Conservation (phyloP, 2,888 invertebrate genomes). For the Chymomyza caudatula region DNA sequence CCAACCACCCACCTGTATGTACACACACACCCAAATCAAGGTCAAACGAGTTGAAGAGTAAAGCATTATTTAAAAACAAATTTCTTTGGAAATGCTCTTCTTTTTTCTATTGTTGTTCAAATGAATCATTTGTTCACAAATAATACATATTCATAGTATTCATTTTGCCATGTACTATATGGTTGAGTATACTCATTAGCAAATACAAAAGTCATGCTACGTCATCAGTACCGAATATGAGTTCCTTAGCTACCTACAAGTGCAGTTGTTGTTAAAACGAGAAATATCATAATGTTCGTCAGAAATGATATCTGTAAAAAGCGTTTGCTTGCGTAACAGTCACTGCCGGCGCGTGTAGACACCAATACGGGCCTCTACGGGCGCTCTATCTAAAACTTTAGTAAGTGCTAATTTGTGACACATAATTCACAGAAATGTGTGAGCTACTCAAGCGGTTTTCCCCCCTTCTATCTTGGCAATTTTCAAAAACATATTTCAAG, state of each 20-base stretch:
- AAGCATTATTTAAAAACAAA: background rate
- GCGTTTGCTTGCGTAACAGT: slow-evolving; percentile 18
- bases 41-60: background rate
- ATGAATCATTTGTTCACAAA: background rate
- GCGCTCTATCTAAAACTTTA: slow-evolving; percentile 8
- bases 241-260: background rate
- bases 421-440: slow-evolving; percentile 69
- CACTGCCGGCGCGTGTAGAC: background rate
- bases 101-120: background rate
- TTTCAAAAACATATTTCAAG: background rate
- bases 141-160: background rate
- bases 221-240: slow-evolving; percentile 20
- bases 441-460: slow-evolving; percentile 23
- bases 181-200: background rate
- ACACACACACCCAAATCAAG: background rate
- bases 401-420: slow-evolving; percentile 65
- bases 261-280: background rate
- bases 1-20: background rate
- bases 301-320: background rate
- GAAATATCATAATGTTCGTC: background rate
- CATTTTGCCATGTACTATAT: background rate
- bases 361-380: background rate
- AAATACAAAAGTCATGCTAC: slow-evolving; percentile 29
- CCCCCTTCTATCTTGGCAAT: slow-evolving; percentile 48
- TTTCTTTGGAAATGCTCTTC: background rate